phyloP scores from a whole-genome alignment of 1,140 invertebrate species.

The Chrysomallon squamiferum region DNA sequence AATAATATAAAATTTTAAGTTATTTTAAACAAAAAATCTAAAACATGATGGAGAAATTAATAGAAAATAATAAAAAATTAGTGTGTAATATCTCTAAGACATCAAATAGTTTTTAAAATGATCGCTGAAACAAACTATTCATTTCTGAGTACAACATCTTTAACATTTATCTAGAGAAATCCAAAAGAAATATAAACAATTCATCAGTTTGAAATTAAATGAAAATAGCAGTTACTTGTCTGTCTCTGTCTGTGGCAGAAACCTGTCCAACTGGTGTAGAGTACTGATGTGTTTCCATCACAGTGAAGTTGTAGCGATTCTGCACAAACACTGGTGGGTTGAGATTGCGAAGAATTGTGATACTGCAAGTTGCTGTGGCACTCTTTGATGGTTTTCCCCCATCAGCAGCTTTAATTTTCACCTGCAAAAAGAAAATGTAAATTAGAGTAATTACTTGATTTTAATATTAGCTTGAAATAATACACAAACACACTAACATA shows the following conservation, averaged over 20 bases:
- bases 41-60: no score
- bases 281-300: slow-evolving; percentile 33
- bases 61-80: no score
- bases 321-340: slow-evolving; percentile 24
- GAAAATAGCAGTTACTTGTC: slow-evolving; percentile 28
- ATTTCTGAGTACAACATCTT: no score
- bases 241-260: slow-evolving; percentile 39
- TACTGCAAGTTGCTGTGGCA: slow-evolving; percentile 27
- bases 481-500: background rate
- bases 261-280: slow-evolving; percentile 25
- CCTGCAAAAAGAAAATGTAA: slow-evolving; percentile 20
- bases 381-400: slow-evolving; percentile 39
- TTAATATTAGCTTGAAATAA: background rate
- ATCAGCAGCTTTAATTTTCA: slow-evolving; percentile 42
- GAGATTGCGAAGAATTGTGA: slow-evolving; percentile 38
- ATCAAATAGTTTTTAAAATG: no score
- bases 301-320: slow-evolving; percentile 21
- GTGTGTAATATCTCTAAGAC: no score
- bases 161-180: background rate
- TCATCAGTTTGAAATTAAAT: background rate
- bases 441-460: slow-evolving; percentile 1
- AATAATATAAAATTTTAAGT: no score
- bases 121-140: no score
- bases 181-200: background rate
- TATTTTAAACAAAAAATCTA: no score